Conservation (phyloP, 2,888 invertebrate species). For the Strigamia transsilvanica region DNA sequence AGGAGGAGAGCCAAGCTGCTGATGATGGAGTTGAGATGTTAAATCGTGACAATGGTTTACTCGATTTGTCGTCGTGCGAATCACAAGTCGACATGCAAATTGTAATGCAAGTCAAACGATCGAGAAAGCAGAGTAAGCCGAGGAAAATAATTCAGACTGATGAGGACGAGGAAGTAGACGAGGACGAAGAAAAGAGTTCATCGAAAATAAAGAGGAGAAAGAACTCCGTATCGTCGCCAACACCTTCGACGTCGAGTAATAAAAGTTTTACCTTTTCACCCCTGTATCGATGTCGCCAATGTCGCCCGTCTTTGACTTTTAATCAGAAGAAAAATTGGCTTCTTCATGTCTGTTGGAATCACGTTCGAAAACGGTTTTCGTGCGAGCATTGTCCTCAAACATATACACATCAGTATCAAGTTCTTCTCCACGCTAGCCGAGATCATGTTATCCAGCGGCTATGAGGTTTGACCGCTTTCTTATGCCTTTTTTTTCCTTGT, state of each 20-base stretch:
- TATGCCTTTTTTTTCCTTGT: background rate
- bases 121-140: slow-evolving; percentile 56
- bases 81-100: slow-evolving; percentile 40
- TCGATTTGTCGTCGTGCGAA: background rate
- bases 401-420: slow-evolving; percentile 67
- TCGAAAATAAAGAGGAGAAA: background rate
- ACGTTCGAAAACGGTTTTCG: slow-evolving; percentile 64
- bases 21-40: background rate
- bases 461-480: slow-evolving; percentile 24
- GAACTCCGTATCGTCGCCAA: background rate
- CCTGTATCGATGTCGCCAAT: slow-evolving; percentile 53
- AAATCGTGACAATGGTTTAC: background rate
- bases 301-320: slow-evolving; percentile 48
- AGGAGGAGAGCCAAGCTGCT: background rate
- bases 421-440: slow-evolving; percentile 64
- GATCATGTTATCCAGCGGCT: slow-evolving; percentile 42
- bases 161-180: slow-evolving; percentile 40
- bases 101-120: slow-evolving; percentile 55
- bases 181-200: background rate
- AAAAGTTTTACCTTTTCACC: background rate
- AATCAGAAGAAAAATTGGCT: slow-evolving; percentile 50
- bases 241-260: slow-evolving; percentile 20
- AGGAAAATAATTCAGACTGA: slow-evolving; percentile 54
- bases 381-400: slow-evolving; percentile 67
- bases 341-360: slow-evolving; percentile 69